phyloP scores from a whole-genome alignment of 30 jellyfish, hydroid and myxozoan species.

The Pelagia noctiluca region DNA sequence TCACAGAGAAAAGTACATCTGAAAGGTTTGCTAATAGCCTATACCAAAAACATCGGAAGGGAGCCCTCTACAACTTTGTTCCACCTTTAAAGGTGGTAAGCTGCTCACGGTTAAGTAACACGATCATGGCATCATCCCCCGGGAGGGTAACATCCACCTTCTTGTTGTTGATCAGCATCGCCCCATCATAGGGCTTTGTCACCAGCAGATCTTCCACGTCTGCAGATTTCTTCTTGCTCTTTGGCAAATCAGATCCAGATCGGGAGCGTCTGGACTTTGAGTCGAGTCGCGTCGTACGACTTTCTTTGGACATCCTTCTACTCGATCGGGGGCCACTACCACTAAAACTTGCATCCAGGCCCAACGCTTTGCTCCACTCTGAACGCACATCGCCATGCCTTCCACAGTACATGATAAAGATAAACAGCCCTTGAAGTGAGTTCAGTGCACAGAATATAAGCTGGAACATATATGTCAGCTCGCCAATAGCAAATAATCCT shows the following conservation, averaged over 20 bases:
- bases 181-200: not conserved
- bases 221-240: too few relatives aligned
- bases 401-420: slow-evolving; percentile 47
- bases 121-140: not conserved
- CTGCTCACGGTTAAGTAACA: not conserved
- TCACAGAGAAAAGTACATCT: too few relatives aligned
- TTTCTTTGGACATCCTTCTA: too few relatives aligned
- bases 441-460: slow-evolving; percentile 48
- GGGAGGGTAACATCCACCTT: not conserved
- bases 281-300: too few relatives aligned
- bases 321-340: not conserved
- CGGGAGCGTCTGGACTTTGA: too few relatives aligned
- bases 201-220: too few relatives aligned
- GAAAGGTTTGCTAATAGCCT: too few relatives aligned
- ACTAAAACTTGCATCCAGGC: not conserved
- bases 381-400: slow-evolving; percentile 44
- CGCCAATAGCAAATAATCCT: slow-evolving; percentile 58
- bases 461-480: slow-evolving; percentile 26
- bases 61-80: too few relatives aligned
- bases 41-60: too few relatives aligned
- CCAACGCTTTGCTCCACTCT: slow-evolving; percentile 39
- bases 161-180: not conserved
- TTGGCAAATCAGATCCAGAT: too few relatives aligned
- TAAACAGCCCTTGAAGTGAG: slow-evolving; percentile 74
- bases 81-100: not conserved